Conservation (phyloP, 2,797 vertebrate genomes). For the Tarsius wallacei region DNA sequence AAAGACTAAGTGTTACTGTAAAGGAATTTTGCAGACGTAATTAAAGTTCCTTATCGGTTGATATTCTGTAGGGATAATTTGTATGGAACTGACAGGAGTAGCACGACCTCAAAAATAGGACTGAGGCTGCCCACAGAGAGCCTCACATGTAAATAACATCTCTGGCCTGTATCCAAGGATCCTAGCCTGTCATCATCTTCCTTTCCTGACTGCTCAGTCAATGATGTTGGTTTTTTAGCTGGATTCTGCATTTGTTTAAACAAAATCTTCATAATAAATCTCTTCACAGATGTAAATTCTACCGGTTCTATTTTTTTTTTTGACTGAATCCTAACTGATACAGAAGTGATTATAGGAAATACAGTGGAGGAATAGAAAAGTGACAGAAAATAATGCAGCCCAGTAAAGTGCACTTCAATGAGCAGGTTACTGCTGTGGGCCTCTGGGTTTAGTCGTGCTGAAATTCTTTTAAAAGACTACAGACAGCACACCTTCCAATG, state of each 20-base stretch:
- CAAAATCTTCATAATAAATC: not conserved
- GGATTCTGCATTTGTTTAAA: not conserved
- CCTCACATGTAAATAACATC: accelerated
- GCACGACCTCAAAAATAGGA: not conserved
- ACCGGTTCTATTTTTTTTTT: not conserved
- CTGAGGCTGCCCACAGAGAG: not conserved
- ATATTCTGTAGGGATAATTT: not conserved
- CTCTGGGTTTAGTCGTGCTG: not conserved
- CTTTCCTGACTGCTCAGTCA: not conserved
- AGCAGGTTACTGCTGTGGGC: accelerated
- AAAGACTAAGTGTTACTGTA: not conserved
- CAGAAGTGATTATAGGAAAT: not conserved
- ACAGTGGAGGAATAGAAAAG: not conserved
- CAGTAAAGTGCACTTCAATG: not conserved
- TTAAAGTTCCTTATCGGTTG: not conserved
- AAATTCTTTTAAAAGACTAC: not conserved
- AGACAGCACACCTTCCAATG: not conserved
- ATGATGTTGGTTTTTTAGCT: not conserved
- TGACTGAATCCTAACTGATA: not conserved
- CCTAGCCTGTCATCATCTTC: not conserved
- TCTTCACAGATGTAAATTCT: not conserved
- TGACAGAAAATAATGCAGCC: not conserved
- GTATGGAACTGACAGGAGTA: not conserved
- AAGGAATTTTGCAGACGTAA: not conserved
- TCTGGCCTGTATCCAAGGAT: not conserved